A percentile compares a stretch with the other conserved stretches of the same genome.
Evolutionary conservation across 1,140 invertebrate species (phyloP).

Genomic region (Vanessa atalanta): DNA sequence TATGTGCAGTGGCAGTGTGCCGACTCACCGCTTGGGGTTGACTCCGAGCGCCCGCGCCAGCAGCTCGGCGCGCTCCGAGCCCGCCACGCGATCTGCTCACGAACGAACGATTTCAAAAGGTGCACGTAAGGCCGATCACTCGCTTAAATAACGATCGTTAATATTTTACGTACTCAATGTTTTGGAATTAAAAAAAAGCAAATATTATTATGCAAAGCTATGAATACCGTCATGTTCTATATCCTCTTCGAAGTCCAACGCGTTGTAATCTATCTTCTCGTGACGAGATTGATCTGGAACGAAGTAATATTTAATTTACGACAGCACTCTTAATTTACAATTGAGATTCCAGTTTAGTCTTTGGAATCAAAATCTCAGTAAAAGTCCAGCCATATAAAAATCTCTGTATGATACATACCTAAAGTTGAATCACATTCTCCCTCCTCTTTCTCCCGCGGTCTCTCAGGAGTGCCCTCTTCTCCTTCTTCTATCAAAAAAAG

Average conservation of each 20-base stretch:
- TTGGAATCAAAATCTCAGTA: no score
- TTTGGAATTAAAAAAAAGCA: neutral
- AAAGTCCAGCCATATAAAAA: no score
- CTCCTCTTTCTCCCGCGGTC: slow-evolving; percentile 56
- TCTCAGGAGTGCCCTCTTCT: slow-evolving; percentile 54
- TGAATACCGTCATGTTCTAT: slow-evolving; percentile 60
- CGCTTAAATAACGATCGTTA: no score
- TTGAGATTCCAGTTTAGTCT: no score
- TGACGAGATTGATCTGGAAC: slow-evolving; percentile 57
- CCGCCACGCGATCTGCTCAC: slow-evolving; percentile 17
- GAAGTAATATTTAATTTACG: neutral
- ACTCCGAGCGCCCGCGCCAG: slow-evolving; percentile 63
- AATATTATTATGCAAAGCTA: neutral
- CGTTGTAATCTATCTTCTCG: slow-evolving; percentile 69
- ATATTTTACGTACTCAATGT: no score
- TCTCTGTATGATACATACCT: slow-evolving; percentile 41
- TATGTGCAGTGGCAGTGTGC: no score
- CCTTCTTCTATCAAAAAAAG: slow-evolving; percentile 35
- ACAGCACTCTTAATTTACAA: neutral
- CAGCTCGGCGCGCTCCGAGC: slow-evolving; percentile 40
- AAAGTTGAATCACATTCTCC: slow-evolving; percentile 61
- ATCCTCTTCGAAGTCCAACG: slow-evolving; percentile 73
- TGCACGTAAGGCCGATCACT: no score
- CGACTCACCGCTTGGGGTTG: slow-evolving; percentile 53
- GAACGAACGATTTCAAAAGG: no score